These are phyloP conservation scores for Varanus salvator DNA, from an alignment of 2,113 vertebrate genomes.

Conservation along the genomic window DNA sequence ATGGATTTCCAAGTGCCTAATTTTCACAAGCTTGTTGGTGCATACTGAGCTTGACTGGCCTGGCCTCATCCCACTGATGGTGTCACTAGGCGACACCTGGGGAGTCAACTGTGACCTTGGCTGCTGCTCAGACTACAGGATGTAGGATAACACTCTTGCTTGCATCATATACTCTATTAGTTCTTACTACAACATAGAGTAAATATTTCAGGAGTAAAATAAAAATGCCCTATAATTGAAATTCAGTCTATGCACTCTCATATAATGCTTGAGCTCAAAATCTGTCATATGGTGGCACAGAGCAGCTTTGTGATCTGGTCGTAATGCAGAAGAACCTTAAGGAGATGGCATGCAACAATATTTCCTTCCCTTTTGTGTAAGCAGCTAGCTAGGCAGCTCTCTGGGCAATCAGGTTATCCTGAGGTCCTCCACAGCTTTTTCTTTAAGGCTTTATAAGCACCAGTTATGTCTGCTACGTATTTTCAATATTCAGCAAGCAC, in stretches of 20 bases:
- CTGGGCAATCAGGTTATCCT: constrained; percentile 43
- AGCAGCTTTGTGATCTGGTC: constrained; percentile 48
- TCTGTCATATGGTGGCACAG: constrained; percentile 47
- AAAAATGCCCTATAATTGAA: not conserved
- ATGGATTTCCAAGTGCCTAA: not conserved
- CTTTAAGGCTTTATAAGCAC: constrained; percentile 41
- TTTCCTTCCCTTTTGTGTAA: constrained; percentile 52
- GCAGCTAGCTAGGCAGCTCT: constrained; percentile 43
- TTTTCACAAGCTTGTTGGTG: not conserved
- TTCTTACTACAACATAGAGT: not conserved
- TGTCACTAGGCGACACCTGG: not conserved
- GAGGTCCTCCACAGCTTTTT: constrained; percentile 38
- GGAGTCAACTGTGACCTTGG: not conserved
- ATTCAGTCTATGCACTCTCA: not conserved
- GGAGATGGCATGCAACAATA: constrained; percentile 40
- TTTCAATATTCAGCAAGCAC: constrained; percentile 54
- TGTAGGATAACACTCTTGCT: not conserved
- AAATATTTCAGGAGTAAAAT: constrained; percentile 20
- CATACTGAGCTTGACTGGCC: not conserved
- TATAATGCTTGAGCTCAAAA: not conserved
- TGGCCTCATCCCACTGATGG: not conserved
- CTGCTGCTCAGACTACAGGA: not conserved
- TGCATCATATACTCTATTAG: not conserved
- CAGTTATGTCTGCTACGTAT: constrained; percentile 3
- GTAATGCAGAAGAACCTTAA: constrained; percentile 62